These are phyloP conservation scores for Oeneis ivallda DNA, from an alignment of 2,888 invertebrate genomes.

Conservation along the genomic window DNA sequence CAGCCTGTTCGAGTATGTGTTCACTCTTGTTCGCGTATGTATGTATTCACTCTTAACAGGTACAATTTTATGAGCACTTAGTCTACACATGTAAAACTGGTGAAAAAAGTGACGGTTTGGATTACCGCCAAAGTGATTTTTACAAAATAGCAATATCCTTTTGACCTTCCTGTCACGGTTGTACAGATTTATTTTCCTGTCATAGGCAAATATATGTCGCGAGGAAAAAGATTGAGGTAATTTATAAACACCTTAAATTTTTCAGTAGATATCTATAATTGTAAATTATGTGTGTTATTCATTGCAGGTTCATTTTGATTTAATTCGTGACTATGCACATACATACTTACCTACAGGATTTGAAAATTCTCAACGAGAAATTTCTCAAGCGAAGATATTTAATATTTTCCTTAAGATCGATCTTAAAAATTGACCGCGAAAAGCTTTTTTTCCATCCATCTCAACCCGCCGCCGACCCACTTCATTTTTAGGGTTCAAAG, in stretches of 20 bases:
- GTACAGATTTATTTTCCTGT: slow-evolving; percentile 27
- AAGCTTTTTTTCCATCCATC: too few relatives aligned
- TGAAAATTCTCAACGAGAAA: too few relatives aligned
- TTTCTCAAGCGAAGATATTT: too few relatives aligned
- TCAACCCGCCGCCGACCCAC: too few relatives aligned
- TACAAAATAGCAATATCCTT: slow-evolving; percentile 33
- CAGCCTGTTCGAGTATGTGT: too few relatives aligned
- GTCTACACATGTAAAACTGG: neutral
- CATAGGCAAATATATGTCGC: slow-evolving; percentile 20
- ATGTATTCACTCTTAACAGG: too few relatives aligned
- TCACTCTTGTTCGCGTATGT: too few relatives aligned
- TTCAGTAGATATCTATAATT: neutral
- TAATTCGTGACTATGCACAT: neutral
- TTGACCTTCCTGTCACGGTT: slow-evolving; percentile 35
- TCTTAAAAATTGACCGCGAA: too few relatives aligned
- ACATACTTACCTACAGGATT: too few relatives aligned
- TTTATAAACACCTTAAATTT: neutral
- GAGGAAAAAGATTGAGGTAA: neutral
- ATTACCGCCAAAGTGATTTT: slow-evolving; percentile 28
- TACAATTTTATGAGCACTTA: neutral
- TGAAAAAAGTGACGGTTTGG: slow-evolving; percentile 28
- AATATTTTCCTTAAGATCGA: too few relatives aligned
- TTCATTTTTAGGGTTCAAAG: too few relatives aligned
- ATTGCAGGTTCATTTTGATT: neutral
- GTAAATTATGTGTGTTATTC: neutral